These are phyloP conservation scores for Brotula barbata DNA, from an alignment of 2,797 vertebrate species.

Conservation along the genomic window DNA sequence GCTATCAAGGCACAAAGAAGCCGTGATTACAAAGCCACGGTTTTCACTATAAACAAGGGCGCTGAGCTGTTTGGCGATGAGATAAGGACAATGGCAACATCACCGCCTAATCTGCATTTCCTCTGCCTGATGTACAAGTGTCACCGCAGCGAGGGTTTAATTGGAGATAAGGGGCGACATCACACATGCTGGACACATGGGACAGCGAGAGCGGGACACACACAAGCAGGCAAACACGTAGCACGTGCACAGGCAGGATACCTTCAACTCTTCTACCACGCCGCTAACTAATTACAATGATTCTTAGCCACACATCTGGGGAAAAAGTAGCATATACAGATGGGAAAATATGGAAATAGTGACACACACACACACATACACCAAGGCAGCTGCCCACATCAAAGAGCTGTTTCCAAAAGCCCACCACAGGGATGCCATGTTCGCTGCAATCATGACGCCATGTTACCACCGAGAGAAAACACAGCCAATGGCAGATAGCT, in stretches of 20 bases:
- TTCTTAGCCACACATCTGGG: conserved; percentile 41
- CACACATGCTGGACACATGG: conserved; percentile 46
- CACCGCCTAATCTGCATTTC: conserved; percentile 44
- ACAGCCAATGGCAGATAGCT: background rate
- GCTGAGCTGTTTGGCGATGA: conserved; percentile 36
- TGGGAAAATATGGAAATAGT: conserved; percentile 49
- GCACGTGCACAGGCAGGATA: conserved; percentile 34
- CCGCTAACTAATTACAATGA: conserved; percentile 48
- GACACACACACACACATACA: conserved; percentile 11
- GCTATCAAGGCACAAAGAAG: conserved; percentile 43
- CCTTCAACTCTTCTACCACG: conserved; percentile 49
- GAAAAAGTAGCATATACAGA: conserved; percentile 38
- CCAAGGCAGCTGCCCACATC: conserved; percentile 18
- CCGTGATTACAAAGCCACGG: conserved; percentile 38
- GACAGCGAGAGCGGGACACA: conserved; percentile 25
- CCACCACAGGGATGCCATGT: background rate
- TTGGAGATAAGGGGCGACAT: conserved; percentile 57
- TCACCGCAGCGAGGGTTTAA: conserved; percentile 51
- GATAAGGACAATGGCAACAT: conserved; percentile 34
- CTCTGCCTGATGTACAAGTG: conserved; percentile 39
- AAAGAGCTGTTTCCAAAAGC: conserved; percentile 12
- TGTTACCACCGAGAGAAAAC: conserved; percentile 4
- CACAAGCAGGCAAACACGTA: background rate
- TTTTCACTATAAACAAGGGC: conserved; percentile 54
- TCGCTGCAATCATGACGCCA: conserved; percentile 8